phyloP scores from a whole-genome alignment of 2,113 vertebrate genomes.

The Halcyon malimbica region DNA sequence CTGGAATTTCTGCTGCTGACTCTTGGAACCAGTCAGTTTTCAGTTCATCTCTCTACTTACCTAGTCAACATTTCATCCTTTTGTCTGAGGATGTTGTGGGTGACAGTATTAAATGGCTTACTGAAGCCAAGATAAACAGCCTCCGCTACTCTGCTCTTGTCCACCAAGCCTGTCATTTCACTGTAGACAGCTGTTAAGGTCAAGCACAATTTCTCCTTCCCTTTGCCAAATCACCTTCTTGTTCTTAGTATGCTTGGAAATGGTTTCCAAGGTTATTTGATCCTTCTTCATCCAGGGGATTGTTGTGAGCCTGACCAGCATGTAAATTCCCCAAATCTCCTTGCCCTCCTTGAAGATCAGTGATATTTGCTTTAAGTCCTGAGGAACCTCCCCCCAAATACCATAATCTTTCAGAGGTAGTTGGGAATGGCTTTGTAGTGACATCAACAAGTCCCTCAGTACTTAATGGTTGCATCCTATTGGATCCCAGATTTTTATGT shows the following conservation, averaged over 20 bases:
- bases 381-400: background rate
- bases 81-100: background rate
- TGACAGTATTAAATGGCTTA: background rate
- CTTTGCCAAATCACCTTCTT: background rate
- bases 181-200: background rate
- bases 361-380: background rate
- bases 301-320: background rate
- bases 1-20: background rate
- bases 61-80: background rate
- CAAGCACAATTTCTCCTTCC: background rate
- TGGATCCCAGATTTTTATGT: background rate
- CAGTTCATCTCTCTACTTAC: background rate
- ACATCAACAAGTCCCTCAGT: background rate
- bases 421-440: background rate
- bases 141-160: background rate
- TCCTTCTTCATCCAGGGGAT: background rate
- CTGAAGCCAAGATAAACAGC: background rate
- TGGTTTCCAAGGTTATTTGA: background rate
- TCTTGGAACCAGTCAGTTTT: background rate
- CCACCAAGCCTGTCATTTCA: background rate
- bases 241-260: background rate
- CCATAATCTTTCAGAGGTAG: background rate
- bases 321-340: background rate
- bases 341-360: background rate
- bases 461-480: background rate